Evolutionary conservation across 2,888 invertebrate genomes (phyloP), one percentile per base, ranked within the genome.

Genomic region (Pantelozetes paolii): DNA sequence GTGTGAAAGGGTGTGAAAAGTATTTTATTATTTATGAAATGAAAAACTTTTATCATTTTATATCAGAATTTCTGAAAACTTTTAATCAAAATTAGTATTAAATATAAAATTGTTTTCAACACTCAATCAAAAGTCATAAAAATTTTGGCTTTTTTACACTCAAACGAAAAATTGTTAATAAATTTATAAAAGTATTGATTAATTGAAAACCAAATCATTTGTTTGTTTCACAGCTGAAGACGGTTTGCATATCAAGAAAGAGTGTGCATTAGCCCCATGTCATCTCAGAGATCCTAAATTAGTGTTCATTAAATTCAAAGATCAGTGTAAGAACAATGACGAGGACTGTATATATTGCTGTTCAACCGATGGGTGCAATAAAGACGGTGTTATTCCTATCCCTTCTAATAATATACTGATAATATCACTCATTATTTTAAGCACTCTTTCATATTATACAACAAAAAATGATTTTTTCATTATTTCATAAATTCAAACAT

Each of bases 241-340:
- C 28, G 74, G 74, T 9, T 9, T 36, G 15, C 71, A 70, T 26
- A 74, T 74, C 32, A 76, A 76, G 28, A 78, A 78, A 59, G 76
- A 76, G 50, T 80, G 80, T 67, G 79, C 77, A 11, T 74, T 80
- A 20, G 79, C 76, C 0, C 80, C 80, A 0, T 80, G 80, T 72
- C 74, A 72, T 28, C 67, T 80, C 11, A 71, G 79, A 15, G 79
- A 79, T 64, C 40, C 71, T 6, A 77, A 78, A 6, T 42, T 77
- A n/a, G 77, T 78, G 45, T 70, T 75, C 9, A 42, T 74, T n/a
- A 75, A 62, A 9, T 69, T 76, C 26, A 50, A 74, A 20, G 42
- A 76, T 13, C 45, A 78, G 30, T 80, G 80, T 57, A 79, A 79
- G 48, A 77, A 77, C 40, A 75, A 76, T 36, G 71, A 76, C 0